A percentile compares a stretch with the other conserved stretches of the same genome.
Conservation (phyloP, 2,888 invertebrate genomes). For the Liposcelis brunnea region DNA sequence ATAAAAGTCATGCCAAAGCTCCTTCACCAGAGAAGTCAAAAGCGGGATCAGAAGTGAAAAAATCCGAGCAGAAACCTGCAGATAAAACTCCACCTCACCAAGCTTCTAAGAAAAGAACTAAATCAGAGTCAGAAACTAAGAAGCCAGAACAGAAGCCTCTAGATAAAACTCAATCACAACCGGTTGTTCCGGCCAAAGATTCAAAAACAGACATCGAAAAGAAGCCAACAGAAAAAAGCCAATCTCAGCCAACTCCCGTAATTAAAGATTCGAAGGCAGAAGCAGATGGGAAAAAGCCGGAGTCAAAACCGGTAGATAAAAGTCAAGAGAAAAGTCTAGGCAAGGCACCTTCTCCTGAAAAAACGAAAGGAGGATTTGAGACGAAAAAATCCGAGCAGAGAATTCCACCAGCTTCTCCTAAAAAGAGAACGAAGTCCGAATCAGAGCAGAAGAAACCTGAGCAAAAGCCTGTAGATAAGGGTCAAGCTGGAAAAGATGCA, state of each 20-base stretch:
- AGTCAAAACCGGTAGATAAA: background rate
- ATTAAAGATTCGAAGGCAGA: too few species aligned
- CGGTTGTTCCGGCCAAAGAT: too few species aligned
- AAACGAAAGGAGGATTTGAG: background rate
- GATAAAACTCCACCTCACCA: too few species aligned
- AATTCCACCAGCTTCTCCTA: background rate
- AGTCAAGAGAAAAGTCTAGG: background rate
- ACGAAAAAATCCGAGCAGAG: background rate
- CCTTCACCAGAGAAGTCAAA: slow-evolving; percentile 6
- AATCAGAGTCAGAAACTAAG: too few species aligned
- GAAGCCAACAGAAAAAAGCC: too few species aligned
- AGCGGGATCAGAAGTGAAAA: slow-evolving; percentile 9
- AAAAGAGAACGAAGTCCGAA: background rate
- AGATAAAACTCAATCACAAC: too few species aligned
- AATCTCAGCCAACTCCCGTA: too few species aligned
- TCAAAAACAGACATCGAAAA: too few species aligned
- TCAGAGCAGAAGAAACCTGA: background rate
- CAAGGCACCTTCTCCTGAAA: background rate
- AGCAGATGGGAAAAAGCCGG: too few species aligned
- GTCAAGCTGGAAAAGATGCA: background rate
- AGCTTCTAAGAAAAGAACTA: too few species aligned
- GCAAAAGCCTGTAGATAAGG: background rate
- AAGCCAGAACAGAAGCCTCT: too few species aligned
- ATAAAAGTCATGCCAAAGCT: slow-evolving; percentile 5
- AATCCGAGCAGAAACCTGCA: background rate